Base-by-base conservation (phyloP, 2,888 invertebrate species). In the Lacanobia oleracea region DNA sequence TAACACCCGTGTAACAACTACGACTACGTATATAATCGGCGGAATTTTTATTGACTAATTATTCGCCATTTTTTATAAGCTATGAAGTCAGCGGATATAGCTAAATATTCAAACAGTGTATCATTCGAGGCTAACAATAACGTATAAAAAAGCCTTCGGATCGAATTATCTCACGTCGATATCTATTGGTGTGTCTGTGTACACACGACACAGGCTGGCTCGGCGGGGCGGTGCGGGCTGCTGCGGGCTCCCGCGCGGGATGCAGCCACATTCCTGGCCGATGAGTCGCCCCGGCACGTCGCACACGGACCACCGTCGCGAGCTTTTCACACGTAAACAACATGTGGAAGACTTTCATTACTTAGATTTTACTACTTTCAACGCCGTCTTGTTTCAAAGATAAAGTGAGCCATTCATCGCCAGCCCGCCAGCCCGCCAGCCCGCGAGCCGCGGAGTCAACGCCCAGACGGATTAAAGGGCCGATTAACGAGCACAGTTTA, bases 41-140 rank as follows among this genome's bases (percentile, higher is more conserved):
- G 94, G 96, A 95, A 96, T 95, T 95, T 96, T 95, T 95, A 96
- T 96, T 94, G 95, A 94, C 95, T 95, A 95, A 95, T 95, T 95
- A 95, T 95, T 95, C 94, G 93, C 91, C 89, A 93, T 94, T 95
- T 95, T 95, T 95, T 95, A 92, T 92, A 93, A 89, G 92, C 91
- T 93, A 93, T 95, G 95, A 95, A 95, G 93, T 95, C 95, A 95
- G 95, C 95, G 95, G 96, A 96, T 95, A 95, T 95, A 91, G 93
- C 95, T 95, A 95, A 95, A 95, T 96, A 95, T 95, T 96, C 95
- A 93, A 94, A 91, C 93, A 92, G 95, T 95, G 95, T 95, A 95
- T 95, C 96, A 95, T 93, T 93, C 93, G 93, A 93, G 93, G 94
- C 91, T 93, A 94, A 95, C 95, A 95, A 94, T 94, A 94, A 93